These are phyloP conservation scores for Xanthorhoe spadicearia DNA, from an alignment of 2,888 invertebrate genomes.

Conservation along the genomic window DNA sequence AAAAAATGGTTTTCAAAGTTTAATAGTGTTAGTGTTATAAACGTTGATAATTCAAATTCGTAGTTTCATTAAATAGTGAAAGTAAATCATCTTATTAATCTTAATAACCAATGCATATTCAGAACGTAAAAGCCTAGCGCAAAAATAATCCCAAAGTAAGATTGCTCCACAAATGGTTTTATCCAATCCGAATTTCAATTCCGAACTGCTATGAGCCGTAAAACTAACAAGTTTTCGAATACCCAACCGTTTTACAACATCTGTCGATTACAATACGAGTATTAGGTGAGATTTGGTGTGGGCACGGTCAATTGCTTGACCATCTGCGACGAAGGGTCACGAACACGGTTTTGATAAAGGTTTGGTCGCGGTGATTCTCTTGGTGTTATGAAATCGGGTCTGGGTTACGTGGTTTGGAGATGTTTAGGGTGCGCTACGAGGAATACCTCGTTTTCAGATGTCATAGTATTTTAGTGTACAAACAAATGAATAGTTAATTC, in stretches of 20 bases:
- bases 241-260: slow-evolving; percentile 29
- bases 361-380: slow-evolving; percentile 60
- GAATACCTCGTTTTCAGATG: too few relatives aligned
- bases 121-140: neutral
- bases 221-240: slow-evolving; percentile 33
- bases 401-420: slow-evolving; percentile 3
- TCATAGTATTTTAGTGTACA: neutral
- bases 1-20: too few relatives aligned
- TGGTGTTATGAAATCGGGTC: slow-evolving; percentile 20
- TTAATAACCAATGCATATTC: too few relatives aligned
- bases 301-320: slow-evolving; percentile 75
- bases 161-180: slow-evolving; percentile 16
- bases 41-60: too few relatives aligned
- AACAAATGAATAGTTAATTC: too few relatives aligned
- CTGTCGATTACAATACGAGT: slow-evolving; percentile 46
- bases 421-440: too few relatives aligned
- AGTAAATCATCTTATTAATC: too few relatives aligned
- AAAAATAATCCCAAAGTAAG: neutral
- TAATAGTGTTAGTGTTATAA: too few relatives aligned
- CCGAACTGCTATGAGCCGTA: slow-evolving; percentile 24
- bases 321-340: slow-evolving; percentile 68
- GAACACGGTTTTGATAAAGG: slow-evolving; percentile 56
- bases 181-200: slow-evolving; percentile 30
- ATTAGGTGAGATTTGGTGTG: slow-evolving; percentile 72
- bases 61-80: neutral